Conservation (phyloP, 2,797 vertebrate genomes). For the Rhinoraja longicauda region DNA sequence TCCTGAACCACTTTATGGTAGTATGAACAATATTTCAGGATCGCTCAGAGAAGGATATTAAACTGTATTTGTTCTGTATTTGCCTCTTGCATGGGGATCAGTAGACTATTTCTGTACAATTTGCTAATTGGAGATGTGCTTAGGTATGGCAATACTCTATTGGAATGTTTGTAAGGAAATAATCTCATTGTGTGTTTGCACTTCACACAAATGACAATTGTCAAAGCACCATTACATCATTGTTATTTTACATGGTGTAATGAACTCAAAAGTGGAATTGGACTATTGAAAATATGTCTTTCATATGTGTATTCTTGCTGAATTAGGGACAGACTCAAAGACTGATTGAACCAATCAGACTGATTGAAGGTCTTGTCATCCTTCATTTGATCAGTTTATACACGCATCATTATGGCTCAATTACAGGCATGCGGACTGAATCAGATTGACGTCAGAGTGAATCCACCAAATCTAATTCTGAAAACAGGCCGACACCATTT, state of each 20-base stretch:
- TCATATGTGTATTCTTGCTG: not conserved
- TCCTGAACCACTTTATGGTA: not conserved
- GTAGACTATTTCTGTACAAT: no score
- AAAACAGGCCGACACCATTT: conserved; percentile 15
- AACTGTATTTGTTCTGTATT: no score
- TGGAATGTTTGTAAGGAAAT: no score
- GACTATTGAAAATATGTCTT: not conserved
- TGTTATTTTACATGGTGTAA: not conserved
- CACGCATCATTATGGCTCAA: not conserved
- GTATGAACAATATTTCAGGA: not conserved
- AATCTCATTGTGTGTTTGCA: no score
- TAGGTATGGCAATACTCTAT: no score
- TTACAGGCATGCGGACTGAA: not conserved
- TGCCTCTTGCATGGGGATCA: no score
- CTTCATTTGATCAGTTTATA: not conserved
- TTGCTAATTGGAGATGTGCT: no score
- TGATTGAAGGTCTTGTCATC: conserved; percentile 21
- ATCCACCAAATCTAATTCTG: not conserved
- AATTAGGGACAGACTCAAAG: not conserved
- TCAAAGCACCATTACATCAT: no score
- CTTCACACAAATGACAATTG: no score
- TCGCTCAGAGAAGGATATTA: not conserved
- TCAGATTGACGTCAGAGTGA: not conserved
- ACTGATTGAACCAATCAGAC: conserved; percentile 24
- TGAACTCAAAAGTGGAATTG: not conserved